Evolutionary conservation across 2,888 invertebrate species (phyloP).

Genomic region (Agrotis exclamationis): DNA sequence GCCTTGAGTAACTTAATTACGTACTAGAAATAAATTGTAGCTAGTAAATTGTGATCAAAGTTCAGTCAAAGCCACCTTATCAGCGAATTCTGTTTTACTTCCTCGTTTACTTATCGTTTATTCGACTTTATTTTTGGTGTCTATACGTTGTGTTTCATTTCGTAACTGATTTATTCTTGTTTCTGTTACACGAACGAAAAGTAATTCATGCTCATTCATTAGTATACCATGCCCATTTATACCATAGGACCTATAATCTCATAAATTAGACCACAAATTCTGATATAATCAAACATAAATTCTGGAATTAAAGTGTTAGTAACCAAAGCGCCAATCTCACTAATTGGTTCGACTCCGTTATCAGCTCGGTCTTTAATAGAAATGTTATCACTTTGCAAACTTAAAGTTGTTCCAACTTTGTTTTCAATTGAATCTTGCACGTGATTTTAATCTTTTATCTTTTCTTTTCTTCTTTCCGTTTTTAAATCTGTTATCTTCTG

Average conservation of each 20-base stretch:
- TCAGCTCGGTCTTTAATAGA: constrained; percentile 55
- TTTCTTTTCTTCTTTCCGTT: constrained; percentile 10
- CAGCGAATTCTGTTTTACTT: neutral
- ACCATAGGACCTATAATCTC: constrained; percentile 1
- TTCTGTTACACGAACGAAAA: neutral
- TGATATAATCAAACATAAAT: constrained; percentile 44
- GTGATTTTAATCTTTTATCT: constrained; percentile 53
- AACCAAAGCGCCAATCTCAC: constrained; percentile 58
- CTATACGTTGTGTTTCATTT: neutral
- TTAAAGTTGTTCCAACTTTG: constrained; percentile 55
- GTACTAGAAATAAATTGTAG: neutral
- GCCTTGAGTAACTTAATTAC: constrained; percentile 36
- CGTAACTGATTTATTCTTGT: neutral
- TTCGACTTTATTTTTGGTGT: neutral
- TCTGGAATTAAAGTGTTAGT: constrained; percentile 46
- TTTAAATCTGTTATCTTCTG: constrained; percentile 14
- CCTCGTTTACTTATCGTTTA: neutral
- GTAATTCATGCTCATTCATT: neutral
- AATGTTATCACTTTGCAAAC: constrained; percentile 62
- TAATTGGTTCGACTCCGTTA: constrained; percentile 60
- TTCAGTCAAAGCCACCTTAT: neutral
- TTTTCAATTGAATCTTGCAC: constrained; percentile 61
- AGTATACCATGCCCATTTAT: neutral
- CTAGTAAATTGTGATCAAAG: neutral
- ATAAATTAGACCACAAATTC: constrained; percentile 30